Evolutionary conservation across 2,888 invertebrate species (phyloP).

Genomic region (Meliscaeva auricollis): DNA sequence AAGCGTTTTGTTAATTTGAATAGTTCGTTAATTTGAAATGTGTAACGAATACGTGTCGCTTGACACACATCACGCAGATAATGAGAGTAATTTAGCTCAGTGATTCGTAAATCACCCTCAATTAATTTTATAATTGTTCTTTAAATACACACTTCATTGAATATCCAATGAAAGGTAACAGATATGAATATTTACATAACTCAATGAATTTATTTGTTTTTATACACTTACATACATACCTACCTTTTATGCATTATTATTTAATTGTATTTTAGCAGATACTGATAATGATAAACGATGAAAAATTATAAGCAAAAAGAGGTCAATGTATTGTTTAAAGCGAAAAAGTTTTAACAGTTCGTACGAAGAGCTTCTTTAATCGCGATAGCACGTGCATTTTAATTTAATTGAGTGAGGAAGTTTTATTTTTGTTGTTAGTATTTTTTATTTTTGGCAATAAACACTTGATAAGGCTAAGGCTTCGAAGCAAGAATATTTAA

Average conservation of each 20-base stretch:
- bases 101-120: slow-evolving; percentile 57
- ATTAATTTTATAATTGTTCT: slow-evolving; percentile 36
- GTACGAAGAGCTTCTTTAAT: slow-evolving; percentile 33
- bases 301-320: background rate
- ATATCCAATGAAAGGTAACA: slow-evolving; percentile 32
- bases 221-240: background rate
- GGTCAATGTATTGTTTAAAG: slow-evolving; percentile 54
- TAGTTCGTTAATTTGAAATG: slow-evolving; percentile 59
- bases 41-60: slow-evolving; percentile 48
- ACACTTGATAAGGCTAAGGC: background rate
- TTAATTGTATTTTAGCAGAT: slow-evolving; percentile 10
- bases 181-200: slow-evolving; percentile 45
- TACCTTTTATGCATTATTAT: background rate
- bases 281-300: background rate
- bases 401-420: slow-evolving; percentile 30
- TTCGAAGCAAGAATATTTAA: no score
- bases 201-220: slow-evolving; percentile 1
- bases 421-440: background rate
- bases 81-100: slow-evolving; percentile 14
- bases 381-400: slow-evolving; percentile 61
- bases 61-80: slow-evolving; percentile 43
- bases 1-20: slow-evolving; percentile 55
- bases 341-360: slow-evolving; percentile 46
- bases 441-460: background rate
- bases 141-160: slow-evolving; percentile 52